phyloP scores from a whole-genome alignment of 2,797 vertebrate genomes.

The Platalea minor region DNA sequence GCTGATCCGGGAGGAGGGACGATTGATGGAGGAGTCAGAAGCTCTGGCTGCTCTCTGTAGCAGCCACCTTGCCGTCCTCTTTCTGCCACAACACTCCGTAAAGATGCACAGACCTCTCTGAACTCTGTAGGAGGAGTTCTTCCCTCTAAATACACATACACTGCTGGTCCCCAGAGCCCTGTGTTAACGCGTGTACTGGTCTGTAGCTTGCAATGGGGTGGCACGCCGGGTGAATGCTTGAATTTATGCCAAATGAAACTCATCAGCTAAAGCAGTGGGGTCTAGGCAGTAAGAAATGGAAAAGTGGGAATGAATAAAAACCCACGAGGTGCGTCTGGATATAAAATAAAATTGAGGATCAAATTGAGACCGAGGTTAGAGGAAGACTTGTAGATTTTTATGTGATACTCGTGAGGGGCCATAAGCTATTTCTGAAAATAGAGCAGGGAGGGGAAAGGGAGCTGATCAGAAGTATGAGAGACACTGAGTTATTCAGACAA shows the following conservation, averaged over 20 bases:
- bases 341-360: neutral
- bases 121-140: neutral
- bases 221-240: neutral
- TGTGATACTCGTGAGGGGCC: neutral
- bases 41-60: neutral
- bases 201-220: neutral
- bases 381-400: neutral
- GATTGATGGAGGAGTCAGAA: fast-evolving
- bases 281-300: neutral
- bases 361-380: neutral
- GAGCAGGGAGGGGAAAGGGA: neutral
- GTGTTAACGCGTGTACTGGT: neutral
- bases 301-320: neutral
- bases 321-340: neutral
- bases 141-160: neutral
- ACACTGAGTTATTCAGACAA: neutral
- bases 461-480: neutral
- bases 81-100: neutral
- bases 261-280: neutral
- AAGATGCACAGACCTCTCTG: neutral
- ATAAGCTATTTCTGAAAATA: neutral
- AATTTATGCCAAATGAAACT: neutral
- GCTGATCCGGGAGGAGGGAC: no score
- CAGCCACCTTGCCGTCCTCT: neutral
- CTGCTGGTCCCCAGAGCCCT: neutral